Base-by-base conservation (phyloP, 2,888 invertebrate species). In the Agrilus cyanescens region DNA sequence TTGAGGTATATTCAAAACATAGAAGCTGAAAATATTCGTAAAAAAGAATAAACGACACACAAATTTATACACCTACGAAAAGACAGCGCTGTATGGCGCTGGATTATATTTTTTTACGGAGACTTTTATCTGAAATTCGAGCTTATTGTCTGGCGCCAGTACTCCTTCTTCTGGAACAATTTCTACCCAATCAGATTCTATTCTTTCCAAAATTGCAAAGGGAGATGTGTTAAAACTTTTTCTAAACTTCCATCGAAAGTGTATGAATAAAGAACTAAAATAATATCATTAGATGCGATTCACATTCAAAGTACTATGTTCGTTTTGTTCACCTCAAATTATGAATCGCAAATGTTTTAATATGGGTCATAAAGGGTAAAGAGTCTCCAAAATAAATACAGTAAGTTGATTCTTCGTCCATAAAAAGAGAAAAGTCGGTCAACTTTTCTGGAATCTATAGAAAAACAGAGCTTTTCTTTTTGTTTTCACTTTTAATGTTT, bases 1-100 rank as follows among this genome's bases (percentile, higher is more conserved):
- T 20, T 58, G 43, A 1, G 68, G 68, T 40, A 68, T 54, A 43
- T 68, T 62, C 41, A 59, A 55, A 36, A 66, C 50, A 43, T 60
- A 59, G 3, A 68, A 53, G 46, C 66, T 67, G 44, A 43, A 56
- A 49, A 37, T 25, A 37, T 36, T 18, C 12, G 2, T 36, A 6
- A 16, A 12, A 16, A 16, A 15, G 38, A 25, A 44, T 40, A 32
- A 40, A 44, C 43, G 40, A 47, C 31, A 25, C 20, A 32, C 36
- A 12, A 32, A 40, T 32, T 20, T 14, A 7, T 41, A 18, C 12
- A 34, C 44, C 48, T 50, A 67, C 68, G 55, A 57, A 38, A 67
- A 49, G 38, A 61, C 56, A 12, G 56, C 51, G 13, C 58, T 53
- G 47, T 65, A 64, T 32, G 54, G 49, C 18, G 59, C 62, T 7